These are phyloP conservation scores for Aplodontia rufa DNA, from an alignment of 2,113 vertebrate species.

Conservation along the genomic window DNA sequence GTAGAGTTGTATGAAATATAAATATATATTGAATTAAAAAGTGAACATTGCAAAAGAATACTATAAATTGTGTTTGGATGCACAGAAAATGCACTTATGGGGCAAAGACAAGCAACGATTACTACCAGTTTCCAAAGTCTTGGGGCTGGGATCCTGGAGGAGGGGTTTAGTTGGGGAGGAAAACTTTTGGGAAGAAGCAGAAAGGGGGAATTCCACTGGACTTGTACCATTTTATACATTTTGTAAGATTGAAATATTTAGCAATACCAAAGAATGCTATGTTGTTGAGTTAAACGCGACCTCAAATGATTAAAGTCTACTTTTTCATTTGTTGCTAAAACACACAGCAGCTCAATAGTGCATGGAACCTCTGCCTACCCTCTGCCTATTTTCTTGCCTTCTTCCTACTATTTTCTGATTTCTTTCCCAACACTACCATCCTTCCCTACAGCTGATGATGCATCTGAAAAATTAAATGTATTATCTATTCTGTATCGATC, in stretches of 20 bases:
- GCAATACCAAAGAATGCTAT: neutral
- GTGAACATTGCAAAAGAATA: neutral
- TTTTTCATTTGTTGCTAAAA: neutral
- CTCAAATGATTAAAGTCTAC: neutral
- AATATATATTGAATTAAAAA: neutral
- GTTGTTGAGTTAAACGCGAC: neutral
- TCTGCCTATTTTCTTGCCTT: neutral
- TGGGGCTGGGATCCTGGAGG: neutral
- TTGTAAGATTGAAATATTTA: neutral
- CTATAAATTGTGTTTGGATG: neutral
- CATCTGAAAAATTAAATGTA: neutral
- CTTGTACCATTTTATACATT: neutral
- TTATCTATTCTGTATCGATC: neutral
- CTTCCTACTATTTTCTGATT: neutral
- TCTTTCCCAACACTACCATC: neutral
- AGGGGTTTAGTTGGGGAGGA: accelerated
- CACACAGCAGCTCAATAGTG: neutral
- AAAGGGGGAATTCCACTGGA: accelerated
- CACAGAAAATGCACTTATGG: neutral
- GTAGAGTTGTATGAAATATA: neutral
- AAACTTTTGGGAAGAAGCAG: neutral
- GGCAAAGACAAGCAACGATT: neutral
- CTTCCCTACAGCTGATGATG: neutral
- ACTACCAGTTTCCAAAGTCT: neutral
- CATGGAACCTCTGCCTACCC: no score